These are phyloP conservation scores for Argentina silus DNA, from an alignment of 2,797 vertebrate genomes.

Conservation along the genomic window DNA sequence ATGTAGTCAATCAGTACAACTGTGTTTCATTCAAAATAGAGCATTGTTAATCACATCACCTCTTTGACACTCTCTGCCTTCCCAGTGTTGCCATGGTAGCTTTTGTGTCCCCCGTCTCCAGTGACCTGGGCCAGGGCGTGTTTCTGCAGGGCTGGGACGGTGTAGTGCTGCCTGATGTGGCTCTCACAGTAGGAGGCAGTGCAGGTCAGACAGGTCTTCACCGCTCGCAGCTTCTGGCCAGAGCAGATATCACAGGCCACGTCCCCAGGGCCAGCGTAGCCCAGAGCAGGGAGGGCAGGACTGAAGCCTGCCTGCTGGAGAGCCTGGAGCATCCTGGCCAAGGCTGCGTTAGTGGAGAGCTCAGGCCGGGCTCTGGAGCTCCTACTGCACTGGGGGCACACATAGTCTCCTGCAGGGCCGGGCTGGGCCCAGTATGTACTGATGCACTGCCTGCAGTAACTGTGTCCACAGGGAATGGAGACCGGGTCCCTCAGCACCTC, in stretches of 20 bases:
- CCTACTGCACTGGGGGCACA: conserved; percentile 35
- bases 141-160: conserved; percentile 33
- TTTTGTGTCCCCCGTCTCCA: not conserved
- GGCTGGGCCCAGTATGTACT: conserved; percentile 24
- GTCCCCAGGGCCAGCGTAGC: conserved; percentile 20
- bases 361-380: conserved; percentile 23
- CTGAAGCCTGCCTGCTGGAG: conserved; percentile 18
- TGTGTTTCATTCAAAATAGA: not conserved
- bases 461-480: conserved; percentile 36
- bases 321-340: conserved; percentile 29
- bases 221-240: conserved; percentile 51
- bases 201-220: conserved; percentile 65
- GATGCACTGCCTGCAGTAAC: conserved; percentile 37
- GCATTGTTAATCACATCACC: not conserved
- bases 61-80: not conserved
- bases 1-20: not conserved
- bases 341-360: conserved; percentile 17
- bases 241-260: conserved; percentile 46
- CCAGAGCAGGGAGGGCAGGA: conserved; percentile 14
- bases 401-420: not conserved
- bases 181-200: conserved; percentile 32
- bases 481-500: conserved; percentile 32
- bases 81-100: not conserved
- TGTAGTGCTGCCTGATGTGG: conserved; percentile 41
- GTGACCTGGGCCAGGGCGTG: conserved; percentile 22